Conservation (phyloP, 2,888 invertebrate species). For the Oeneis ivallda region DNA sequence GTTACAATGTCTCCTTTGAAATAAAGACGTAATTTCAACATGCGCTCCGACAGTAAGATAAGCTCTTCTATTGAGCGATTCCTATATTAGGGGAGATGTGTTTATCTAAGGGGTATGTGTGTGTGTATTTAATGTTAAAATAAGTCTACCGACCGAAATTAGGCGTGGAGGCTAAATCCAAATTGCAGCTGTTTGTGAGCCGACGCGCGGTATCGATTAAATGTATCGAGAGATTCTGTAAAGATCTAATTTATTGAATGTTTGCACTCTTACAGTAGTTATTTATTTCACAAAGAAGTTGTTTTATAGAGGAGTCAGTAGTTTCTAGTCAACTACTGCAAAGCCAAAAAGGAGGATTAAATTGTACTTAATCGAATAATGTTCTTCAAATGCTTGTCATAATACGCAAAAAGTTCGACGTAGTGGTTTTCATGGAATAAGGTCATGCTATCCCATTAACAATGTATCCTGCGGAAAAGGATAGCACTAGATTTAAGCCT, state of each 20-base stretch:
- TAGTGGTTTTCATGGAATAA: too few species aligned
- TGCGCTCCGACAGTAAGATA: constrained; percentile 45
- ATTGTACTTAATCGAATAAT: too few species aligned
- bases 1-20: constrained; percentile 30
- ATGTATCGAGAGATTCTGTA: constrained; percentile 36
- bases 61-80: constrained; percentile 58
- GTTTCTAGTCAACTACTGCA: background rate
- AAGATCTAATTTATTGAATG: constrained; percentile 17
- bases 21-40: constrained; percentile 50
- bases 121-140: constrained; percentile 80
- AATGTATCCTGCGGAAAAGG: too few species aligned
- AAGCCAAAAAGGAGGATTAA: too few species aligned
- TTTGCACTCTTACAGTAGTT: constrained; percentile 5
- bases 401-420: too few species aligned
- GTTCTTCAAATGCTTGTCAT: too few species aligned
- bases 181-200: constrained; percentile 73
- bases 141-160: constrained; percentile 79
- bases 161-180: constrained; percentile 77
- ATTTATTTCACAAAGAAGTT: constrained; percentile 4
- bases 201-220: constrained; percentile 44
- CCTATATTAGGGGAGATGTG: constrained; percentile 75
- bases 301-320: background rate
- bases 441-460: too few species aligned
- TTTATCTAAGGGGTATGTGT: constrained; percentile 78
- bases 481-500: too few species aligned